Base-by-base conservation (phyloP, 2,888 invertebrate species). In the Oligia fasciuncula region DNA sequence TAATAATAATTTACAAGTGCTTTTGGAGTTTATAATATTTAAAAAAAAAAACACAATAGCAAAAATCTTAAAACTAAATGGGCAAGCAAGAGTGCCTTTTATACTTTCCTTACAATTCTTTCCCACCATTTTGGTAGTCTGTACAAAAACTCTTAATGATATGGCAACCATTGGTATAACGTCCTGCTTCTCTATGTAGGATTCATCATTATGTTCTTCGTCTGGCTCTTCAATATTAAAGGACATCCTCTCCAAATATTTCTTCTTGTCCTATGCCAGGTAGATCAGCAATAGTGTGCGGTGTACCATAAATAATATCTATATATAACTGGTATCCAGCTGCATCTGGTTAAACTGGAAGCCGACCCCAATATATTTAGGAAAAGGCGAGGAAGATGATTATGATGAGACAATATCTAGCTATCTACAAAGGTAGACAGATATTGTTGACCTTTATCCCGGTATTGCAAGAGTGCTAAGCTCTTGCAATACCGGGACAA, bases 221-320 rank as follows among this genome's bases (percentile, higher is more conserved):
- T 23, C 43, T 54, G 19, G 19, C 14, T 71, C 19, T 29, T 13
- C 8, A n/a, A 9, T 70, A 74, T 4, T 51, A 4, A 14, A 51
- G 4, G 1, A 0, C 6, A 51, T 6, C 4, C 35, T 4, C 19
- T 29, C 3, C 1, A 2, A 51, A 51, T 19, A 8, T 13, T 19
- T 69, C 19, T 29, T 6, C 29, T 29, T 69, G 19, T 19, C 5
- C 19, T 13, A 19, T 49, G 19, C 1, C 5, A 69, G 13, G 19
- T 13, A 19, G 29, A 35, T 19, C 2, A 19, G 29, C n/a, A 60
- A 60, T n/a, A 5, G n/a, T 13, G 4, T n/a, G 13, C n/a, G 4
- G n/a, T 13, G 1, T n/a, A 4, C 60, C n/a, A 13, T 60, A 23
- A 13, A 60, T 4, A 60, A 13, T n/a, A n/a, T 57, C 9, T 60